These are phyloP conservation scores for Netelia inedita DNA, from an alignment of 2,888 invertebrate genomes.

Conservation along the genomic window DNA sequence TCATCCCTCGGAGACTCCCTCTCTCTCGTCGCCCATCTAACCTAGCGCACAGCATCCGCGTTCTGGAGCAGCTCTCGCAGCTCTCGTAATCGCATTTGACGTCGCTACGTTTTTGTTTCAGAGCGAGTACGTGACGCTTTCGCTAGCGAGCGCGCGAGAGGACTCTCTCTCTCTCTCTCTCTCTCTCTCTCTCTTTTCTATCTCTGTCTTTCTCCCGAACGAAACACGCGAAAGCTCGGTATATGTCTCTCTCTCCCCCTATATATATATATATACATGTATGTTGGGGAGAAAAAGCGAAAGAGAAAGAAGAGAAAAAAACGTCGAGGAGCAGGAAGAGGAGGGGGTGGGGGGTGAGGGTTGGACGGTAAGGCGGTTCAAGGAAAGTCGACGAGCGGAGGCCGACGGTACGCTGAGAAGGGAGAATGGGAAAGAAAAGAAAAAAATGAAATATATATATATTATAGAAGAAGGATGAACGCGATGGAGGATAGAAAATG, in stretches of 20 bases:
- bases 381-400: conserved; percentile 70
- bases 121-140: conserved; percentile 84
- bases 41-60: conserved; percentile 83
- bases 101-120: conserved; percentile 85
- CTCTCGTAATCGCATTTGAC: conserved; percentile 85
- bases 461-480: conserved; percentile 37
- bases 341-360: conserved; percentile 42
- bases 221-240: conserved; percentile 51
- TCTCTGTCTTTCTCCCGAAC: conserved; percentile 44
- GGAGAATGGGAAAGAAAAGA: conserved; percentile 61
- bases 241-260: conserved; percentile 3
- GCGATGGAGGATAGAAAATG: conserved; percentile 61
- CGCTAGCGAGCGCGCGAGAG: conserved; percentile 76
- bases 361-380: conserved; percentile 65
- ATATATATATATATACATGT: conserved; percentile 8
- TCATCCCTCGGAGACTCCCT: conserved; percentile 35
- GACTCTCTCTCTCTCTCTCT: conserved; percentile 72
- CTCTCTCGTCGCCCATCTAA: conserved; percentile 75
- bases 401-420: conserved; percentile 64
- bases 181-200: conserved; percentile 32
- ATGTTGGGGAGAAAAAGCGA: conserved; percentile 39
- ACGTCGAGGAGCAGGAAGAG: conserved; percentile 48
- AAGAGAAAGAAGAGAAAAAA: conserved; percentile 54
- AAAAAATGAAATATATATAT: conserved; percentile 59
- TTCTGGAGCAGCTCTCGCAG: conserved; percentile 84